These are phyloP conservation scores for Bombyx mandarina DNA, from an alignment of 1,140 invertebrate genomes.

Conservation along the genomic window DNA sequence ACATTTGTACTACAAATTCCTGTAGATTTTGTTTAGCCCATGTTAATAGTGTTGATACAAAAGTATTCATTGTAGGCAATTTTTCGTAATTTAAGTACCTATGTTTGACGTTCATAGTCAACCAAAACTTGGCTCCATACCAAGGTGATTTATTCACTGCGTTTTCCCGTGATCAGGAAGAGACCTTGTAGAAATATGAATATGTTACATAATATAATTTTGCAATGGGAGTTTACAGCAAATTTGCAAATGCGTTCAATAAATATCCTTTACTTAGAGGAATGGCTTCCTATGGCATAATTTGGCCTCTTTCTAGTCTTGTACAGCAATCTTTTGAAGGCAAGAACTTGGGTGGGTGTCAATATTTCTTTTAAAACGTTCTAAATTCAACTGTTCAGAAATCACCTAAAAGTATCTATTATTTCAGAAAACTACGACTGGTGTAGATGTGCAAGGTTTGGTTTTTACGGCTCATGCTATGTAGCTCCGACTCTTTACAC, in stretches of 20 bases:
- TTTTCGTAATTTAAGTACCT: not conserved
- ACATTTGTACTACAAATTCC: too few relatives aligned
- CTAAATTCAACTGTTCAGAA: not conserved
- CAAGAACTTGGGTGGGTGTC: slow-evolving; percentile 44
- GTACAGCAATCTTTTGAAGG: slow-evolving; percentile 62
- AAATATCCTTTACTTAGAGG: slow-evolving; percentile 56
- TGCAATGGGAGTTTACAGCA: slow-evolving; percentile 26
- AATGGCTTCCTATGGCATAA: slow-evolving; percentile 56
- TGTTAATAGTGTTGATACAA: too few relatives aligned
- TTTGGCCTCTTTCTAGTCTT: slow-evolving; percentile 60
- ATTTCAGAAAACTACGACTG: slow-evolving; percentile 50
- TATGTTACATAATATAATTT: slow-evolving; percentile 11
- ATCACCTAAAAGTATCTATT: slow-evolving; percentile 6
- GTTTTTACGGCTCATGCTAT: slow-evolving; percentile 61
- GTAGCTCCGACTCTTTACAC: slow-evolving; percentile 58
- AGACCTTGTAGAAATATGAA: slow-evolving; percentile 12
- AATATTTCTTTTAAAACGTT: slow-evolving; percentile 2
- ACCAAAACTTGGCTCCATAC: slow-evolving; percentile 8
- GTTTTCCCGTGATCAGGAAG: slow-evolving; percentile 5
- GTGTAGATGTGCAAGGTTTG: slow-evolving; percentile 54
- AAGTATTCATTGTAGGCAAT: not conserved
- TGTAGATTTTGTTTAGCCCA: too few relatives aligned
- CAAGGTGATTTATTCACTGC: slow-evolving; percentile 1
- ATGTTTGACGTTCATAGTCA: too few relatives aligned
- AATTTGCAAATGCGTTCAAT: slow-evolving; percentile 33